A percentile compares a stretch with the other conserved stretches of the same genome.
These are phyloP conservation scores for Mythimna vitellina DNA, from an alignment of 2,888 invertebrate genomes.

Conservation along the genomic window DNA sequence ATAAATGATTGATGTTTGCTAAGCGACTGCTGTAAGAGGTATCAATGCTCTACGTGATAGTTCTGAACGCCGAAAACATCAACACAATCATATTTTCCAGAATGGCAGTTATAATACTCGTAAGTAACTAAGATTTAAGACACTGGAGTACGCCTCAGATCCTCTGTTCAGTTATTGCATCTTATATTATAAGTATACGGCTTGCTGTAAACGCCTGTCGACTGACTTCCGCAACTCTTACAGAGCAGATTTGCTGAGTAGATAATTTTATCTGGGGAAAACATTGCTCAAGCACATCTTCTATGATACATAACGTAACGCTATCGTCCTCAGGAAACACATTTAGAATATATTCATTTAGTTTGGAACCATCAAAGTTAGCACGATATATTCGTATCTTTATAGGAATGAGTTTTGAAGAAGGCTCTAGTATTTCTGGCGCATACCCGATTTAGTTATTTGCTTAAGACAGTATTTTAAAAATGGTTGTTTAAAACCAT, in stretches of 20 bases:
- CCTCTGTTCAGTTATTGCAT: not conserved
- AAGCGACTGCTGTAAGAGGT: not conserved
- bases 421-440: not conserved
- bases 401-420: not conserved
- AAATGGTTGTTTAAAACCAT: constrained; percentile 11
- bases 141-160: too few species aligned
- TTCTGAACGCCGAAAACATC: not conserved
- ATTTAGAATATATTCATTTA: not conserved
- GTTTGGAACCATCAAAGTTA: not conserved
- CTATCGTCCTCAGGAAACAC: not conserved
- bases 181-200: too few species aligned
- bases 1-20: too few species aligned
- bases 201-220: constrained; percentile 13
- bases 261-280: not conserved
- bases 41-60: not conserved
- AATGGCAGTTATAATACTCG: too few species aligned
- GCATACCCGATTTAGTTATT: constrained; percentile 16
- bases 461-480: constrained; percentile 3
- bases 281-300: not conserved
- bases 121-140: too few species aligned
- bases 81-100: too few species aligned
- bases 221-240: constrained; percentile 4
- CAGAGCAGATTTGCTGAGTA: not conserved
- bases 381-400: not conserved
- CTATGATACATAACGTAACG: not conserved